Base-by-base conservation (phyloP, 2,797 vertebrate genomes). In the Adrianichthys oophorus region DNA sequence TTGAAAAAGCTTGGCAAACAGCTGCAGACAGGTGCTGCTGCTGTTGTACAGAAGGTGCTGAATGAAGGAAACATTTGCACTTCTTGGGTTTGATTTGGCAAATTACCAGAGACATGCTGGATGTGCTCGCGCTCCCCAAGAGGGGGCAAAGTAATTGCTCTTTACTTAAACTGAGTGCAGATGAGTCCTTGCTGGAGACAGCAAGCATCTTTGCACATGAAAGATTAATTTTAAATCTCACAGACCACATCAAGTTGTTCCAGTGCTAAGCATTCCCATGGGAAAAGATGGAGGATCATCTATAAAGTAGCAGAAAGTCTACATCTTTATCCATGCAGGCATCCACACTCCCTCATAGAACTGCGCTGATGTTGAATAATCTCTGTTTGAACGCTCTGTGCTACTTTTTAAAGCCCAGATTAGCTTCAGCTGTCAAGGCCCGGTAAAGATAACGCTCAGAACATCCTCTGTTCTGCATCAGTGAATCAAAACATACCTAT, bases 131-230 rank as follows among this genome's bases (percentile, higher is more conserved):
- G 10, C 62, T 70, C 72, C 61, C 68, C 59, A 51, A 16, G 73
- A 88, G 78, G 60, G 82, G 81, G 83, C 68, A 73, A 76, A 79
- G 61, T 80, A 82, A 78, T 57, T 77, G 76, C 72, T 67, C 81
- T 87, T 83, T 68, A 79, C 80, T 87, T 86, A 62, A 87, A 87
- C 82, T 49, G 50, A 78, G 70, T 64, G 67, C 56, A 59, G 66
- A 64, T 51, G 62, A 72, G 68, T 68, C 40, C 59, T 55, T 59
- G 54, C 70, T 57, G 26, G 58, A 75, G 65, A 58, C 48, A 48
- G 63, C 52, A 72, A 64, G 48, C 43, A 52, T 74, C 55, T 45
- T 60, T 49, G 24, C 50, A 23, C 68, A 87, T 87, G 24, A 90
- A 87, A 88, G 48, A 87, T 87, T 85, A 10, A 86, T 55, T 53